phyloP scores from a whole-genome alignment of 2,888 invertebrate genomes.

The Pilophorus perplexus region DNA sequence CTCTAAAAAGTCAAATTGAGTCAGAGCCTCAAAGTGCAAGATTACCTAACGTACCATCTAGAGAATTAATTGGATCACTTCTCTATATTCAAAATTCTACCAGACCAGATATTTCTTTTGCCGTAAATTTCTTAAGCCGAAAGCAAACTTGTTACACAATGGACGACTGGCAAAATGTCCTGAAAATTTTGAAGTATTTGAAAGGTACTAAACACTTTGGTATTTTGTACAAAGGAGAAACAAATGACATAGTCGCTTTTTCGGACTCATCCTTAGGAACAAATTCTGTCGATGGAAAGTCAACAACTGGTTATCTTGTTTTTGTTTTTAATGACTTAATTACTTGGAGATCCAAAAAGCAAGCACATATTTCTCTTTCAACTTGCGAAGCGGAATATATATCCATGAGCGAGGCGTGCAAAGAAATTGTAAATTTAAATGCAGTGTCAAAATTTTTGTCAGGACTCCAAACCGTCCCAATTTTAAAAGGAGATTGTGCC shows the following conservation, averaged over 20 bases:
- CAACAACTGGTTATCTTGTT: background rate
- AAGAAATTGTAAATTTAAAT: slow-evolving; percentile 1
- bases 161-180: background rate
- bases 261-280: slow-evolving; percentile 8
- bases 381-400: slow-evolving; percentile 18
- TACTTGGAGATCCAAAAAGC: slow-evolving; percentile 14
- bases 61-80: slow-evolving; percentile 3
- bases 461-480: background rate
- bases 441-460: background rate
- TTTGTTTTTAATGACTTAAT: background rate
- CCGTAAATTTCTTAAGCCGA: slow-evolving; percentile 16
- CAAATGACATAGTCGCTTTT: background rate
- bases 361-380: background rate
- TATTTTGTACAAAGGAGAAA: background rate
- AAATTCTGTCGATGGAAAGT: background rate
- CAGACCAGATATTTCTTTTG: slow-evolving; percentile 10
- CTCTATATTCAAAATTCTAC: slow-evolving; percentile 14
- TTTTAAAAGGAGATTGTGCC: slow-evolving; percentile 15
- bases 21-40: too few species aligned
- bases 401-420: slow-evolving; percentile 6
- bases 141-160: slow-evolving; percentile 8
- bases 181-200: slow-evolving; percentile 11
- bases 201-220: background rate
- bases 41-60: slow-evolving; percentile 5
- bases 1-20: slow-evolving; percentile 4